phyloP scores from a whole-genome alignment of 2,888 invertebrate genomes.

The Julus scanicus region DNA sequence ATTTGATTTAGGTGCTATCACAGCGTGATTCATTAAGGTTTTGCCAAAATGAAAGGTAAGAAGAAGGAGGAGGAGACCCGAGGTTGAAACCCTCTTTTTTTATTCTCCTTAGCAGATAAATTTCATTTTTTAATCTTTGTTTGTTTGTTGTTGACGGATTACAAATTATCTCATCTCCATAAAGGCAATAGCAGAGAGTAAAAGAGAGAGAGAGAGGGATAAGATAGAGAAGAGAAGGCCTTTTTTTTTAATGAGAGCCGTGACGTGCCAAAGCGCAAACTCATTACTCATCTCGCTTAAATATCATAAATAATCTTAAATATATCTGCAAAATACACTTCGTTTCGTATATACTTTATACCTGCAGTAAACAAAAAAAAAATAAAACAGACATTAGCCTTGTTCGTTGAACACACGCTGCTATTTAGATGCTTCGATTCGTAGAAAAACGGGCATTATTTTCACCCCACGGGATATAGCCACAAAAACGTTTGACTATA shows the following conservation, averaged over 20 bases:
- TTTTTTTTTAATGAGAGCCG: conserved; percentile 9
- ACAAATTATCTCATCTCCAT: conserved; percentile 27
- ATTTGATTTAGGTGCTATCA: too few relatives aligned
- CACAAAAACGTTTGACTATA: too few relatives aligned
- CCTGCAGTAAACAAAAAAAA: too few relatives aligned
- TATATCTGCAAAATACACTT: neutral
- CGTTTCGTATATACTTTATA: too few relatives aligned
- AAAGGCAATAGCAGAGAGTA: neutral
- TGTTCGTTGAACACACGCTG: too few relatives aligned
- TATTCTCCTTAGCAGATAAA: neutral
- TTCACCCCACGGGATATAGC: too few relatives aligned
- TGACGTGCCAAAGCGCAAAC: neutral
- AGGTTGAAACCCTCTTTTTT: neutral
- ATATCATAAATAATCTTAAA: conserved; percentile 21
- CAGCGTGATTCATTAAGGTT: neutral
- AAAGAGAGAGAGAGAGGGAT: too few relatives aligned
- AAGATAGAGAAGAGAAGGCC: neutral
- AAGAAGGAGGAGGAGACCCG: too few relatives aligned
- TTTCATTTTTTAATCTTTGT: conserved; percentile 16
- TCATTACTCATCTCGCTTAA: conserved; percentile 9
- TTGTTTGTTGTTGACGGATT: conserved; percentile 11
- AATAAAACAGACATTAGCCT: too few relatives aligned
- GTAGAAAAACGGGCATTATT: too few relatives aligned
- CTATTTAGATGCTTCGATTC: too few relatives aligned
- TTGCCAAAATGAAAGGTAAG: neutral